phyloP scores from a whole-genome alignment of 2,888 invertebrate genomes.

The Acanthacorydalis orientalis region DNA sequence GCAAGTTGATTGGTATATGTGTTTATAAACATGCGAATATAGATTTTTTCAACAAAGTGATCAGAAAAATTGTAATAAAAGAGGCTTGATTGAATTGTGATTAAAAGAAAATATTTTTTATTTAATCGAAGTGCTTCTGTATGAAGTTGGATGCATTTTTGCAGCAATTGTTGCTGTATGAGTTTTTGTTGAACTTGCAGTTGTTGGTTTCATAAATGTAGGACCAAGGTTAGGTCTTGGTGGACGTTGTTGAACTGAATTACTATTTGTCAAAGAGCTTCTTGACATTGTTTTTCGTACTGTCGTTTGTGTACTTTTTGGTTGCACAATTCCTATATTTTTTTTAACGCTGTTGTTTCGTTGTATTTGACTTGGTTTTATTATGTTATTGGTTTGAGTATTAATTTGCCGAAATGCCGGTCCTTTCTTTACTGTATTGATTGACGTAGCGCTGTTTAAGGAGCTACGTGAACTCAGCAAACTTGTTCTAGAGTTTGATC shows the following conservation, averaged over 20 bases:
- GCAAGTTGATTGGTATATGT: too few species aligned
- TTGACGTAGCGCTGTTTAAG: conserved; percentile 62
- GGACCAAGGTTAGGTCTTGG: conserved; percentile 27
- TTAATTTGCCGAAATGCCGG: conserved; percentile 30
- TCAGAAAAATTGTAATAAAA: background rate
- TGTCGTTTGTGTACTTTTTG: conserved; percentile 8
- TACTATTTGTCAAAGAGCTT: conserved; percentile 25
- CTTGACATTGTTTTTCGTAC: conserved; percentile 13
- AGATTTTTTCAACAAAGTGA: background rate
- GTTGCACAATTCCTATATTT: conserved; percentile 10
- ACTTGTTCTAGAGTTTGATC: conserved; percentile 63
- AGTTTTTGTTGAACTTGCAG: conserved; percentile 64
- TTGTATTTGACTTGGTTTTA: conserved; percentile 18
- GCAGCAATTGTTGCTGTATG: conserved; percentile 10
- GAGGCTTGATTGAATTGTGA: background rate
- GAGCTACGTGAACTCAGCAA: conserved; percentile 70
- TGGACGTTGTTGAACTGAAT: conserved; percentile 16
- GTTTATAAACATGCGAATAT: background rate
- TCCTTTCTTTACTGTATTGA: conserved; percentile 59
- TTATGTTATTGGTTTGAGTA: conserved; percentile 16
- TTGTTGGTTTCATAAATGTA: conserved; percentile 76
- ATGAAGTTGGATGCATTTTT: background rate
- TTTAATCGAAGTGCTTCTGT: background rate
- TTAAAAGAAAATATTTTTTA: background rate
- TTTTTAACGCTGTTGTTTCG: conserved; percentile 8